A percentile compares a stretch with the other conserved stretches of the same genome.
Conservation (phyloP, 2,113 vertebrate species). For the Eublepharis macularius region DNA sequence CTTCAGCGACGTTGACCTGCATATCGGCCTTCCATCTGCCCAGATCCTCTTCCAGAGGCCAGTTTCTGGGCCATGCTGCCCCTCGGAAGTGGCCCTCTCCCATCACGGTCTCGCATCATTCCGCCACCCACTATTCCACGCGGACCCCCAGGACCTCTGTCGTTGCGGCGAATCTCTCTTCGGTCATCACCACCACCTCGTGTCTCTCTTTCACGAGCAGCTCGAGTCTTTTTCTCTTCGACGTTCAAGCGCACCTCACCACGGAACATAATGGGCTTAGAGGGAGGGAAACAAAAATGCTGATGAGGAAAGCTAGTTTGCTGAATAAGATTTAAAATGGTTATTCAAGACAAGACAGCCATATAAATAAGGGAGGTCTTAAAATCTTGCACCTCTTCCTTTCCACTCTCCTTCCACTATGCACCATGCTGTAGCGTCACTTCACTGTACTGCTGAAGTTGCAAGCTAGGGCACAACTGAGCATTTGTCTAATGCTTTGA, state of each 20-base stretch:
- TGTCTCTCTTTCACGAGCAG: constrained; percentile 90
- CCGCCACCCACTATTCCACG: constrained; percentile 89
- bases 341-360: neutral
- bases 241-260: constrained; percentile 97
- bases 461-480: no score
- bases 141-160: constrained; percentile 88
- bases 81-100: constrained; percentile 87
- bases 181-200: constrained; percentile 86
- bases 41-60: constrained; percentile 85
- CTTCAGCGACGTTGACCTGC: constrained; percentile 89
- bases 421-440: no score
- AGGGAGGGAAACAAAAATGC: constrained; percentile 23
- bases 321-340: accelerated
- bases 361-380: neutral
- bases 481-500: no score
- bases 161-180: constrained; percentile 89
- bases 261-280: constrained; percentile 96
- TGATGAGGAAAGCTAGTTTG: constrained; percentile 47
- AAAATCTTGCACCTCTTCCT: no score
- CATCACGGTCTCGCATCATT: constrained; percentile 93
- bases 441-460: no score
- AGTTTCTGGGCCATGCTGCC: constrained; percentile 91
- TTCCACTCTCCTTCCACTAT: no score
- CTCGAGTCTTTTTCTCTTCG: constrained; percentile 97
- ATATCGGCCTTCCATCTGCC: constrained; percentile 90